phyloP scores from a whole-genome alignment of 2,113 vertebrate genomes.

The Glaucomys volans region DNA sequence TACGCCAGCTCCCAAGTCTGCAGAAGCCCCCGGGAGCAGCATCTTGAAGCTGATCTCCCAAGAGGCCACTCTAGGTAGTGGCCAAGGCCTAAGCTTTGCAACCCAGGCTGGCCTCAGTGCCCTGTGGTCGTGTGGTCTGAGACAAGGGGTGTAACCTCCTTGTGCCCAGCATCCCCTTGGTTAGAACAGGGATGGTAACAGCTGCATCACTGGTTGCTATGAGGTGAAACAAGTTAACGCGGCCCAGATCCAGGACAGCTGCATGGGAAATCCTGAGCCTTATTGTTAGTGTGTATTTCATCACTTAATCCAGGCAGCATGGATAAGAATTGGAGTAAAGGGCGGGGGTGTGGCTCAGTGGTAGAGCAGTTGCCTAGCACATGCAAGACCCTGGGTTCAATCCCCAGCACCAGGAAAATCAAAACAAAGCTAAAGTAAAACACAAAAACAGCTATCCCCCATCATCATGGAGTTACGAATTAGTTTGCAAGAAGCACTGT shows the following conservation, averaged over 20 bases:
- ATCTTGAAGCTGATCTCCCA: background rate
- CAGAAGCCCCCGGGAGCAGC: background rate
- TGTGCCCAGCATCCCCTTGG: background rate
- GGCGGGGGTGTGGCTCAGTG: too few relatives aligned
- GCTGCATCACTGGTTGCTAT: fast-evolving
- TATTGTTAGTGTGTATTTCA: background rate
- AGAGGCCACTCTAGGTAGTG: background rate
- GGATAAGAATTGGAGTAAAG: too few relatives aligned
- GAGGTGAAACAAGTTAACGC: background rate
- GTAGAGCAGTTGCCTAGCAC: too few relatives aligned
- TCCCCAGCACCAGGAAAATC: too few relatives aligned
- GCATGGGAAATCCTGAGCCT: background rate
- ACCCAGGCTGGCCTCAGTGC: too few relatives aligned
- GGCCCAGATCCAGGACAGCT: background rate
- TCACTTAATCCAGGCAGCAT: background rate
- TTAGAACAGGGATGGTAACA: background rate
- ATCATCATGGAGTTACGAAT: background rate
- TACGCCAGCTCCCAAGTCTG: background rate
- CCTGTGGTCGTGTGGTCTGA: background rate
- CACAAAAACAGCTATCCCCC: too few relatives aligned
- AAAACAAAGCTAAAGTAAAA: background rate
- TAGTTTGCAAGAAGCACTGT: background rate
- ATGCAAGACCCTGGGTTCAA: too few relatives aligned
- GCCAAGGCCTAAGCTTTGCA: background rate
- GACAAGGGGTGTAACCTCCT: background rate